Base-by-base conservation (phyloP, 1,140 invertebrate species). In the Cydia fagiglandana region DNA sequence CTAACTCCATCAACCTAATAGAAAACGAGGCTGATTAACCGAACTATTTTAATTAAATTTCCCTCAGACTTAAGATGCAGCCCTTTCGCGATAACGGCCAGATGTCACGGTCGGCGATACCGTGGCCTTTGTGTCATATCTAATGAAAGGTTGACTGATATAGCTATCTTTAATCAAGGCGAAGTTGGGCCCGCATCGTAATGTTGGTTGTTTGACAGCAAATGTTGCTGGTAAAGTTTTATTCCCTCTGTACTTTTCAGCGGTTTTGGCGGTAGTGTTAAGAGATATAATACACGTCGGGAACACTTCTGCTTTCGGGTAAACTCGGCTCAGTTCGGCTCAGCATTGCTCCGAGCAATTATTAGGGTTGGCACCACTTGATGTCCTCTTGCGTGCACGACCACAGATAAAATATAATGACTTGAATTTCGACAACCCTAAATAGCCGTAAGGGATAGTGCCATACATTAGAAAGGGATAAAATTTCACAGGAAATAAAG, bases 81-180 rank as follows among this genome's bases (percentile, higher is more conserved):
- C 86, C 89, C 85, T 89, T 88, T 84, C 80, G 83, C 81, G 90
- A 91, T 91, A 91, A 90, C 82, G 76, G 84, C 85, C 90, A 92
- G 90, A 92, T 92, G 90, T 87, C 88, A 80, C 84, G 64, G 50
- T 56, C 76, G 76, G 81, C 81, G 86, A 86, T 90, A 91, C 91
- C 88, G 81, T 84, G 73, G 83, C 86, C 88, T 92, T 92, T 91
- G 91, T 92, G 81, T 84, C 83, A 83, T 84, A 84, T 80, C 83
- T 91, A 89, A 91, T 91, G 88, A 87, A 91, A 90, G 89, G 86
- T 89, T 81, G 79, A 89, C 88, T 91, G 89, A 92, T 91, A 90
- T 90, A 86, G 86, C 84, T 90, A 92, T 92, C 90, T 92, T 90
- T 88, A 88, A 92, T 91, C 91, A 90, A 89, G 84, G 83, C 81